Evolutionary conservation across 2,888 invertebrate species (phyloP).

Genomic region (Mamestra brassicae): DNA sequence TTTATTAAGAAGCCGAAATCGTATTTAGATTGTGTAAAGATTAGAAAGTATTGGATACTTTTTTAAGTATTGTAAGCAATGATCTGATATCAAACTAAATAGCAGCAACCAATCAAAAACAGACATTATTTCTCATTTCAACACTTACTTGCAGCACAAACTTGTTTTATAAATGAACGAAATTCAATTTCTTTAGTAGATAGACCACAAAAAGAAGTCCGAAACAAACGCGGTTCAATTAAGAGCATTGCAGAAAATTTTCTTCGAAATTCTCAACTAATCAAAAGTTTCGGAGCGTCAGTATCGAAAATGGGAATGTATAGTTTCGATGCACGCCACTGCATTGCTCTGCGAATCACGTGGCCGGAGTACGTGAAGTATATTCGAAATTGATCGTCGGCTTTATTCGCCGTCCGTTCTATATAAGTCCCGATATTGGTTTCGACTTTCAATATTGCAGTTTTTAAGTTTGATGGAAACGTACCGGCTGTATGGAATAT

Average conservation of each 20-base stretch:
- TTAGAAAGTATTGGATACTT: background rate
- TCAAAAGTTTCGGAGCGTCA: constrained; percentile 37
- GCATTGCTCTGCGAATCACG: constrained; percentile 64
- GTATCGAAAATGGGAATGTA: constrained; percentile 39
- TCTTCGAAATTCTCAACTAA: constrained; percentile 32
- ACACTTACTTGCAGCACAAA: background rate
- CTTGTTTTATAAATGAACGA: background rate
- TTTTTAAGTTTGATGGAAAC: constrained; percentile 67
- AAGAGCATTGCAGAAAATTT: constrained; percentile 16
- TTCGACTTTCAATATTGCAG: constrained; percentile 68
- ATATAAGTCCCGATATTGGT: constrained; percentile 69
- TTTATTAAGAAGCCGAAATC: background rate
- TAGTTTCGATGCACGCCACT: constrained; percentile 52
- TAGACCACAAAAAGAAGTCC: constrained; percentile 17
- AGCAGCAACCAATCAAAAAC: background rate
- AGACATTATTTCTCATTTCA: background rate
- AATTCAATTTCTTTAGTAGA: constrained; percentile 5
- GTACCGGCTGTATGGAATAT: constrained; percentile 27
- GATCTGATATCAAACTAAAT: background rate
- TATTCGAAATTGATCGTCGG: constrained; percentile 64
- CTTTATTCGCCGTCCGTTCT: constrained; percentile 58
- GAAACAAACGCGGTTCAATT: constrained; percentile 26
- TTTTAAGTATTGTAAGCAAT: background rate
- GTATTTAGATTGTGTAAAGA: background rate
- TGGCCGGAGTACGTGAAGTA: constrained; percentile 64